These are phyloP conservation scores for Acrobasis consociella DNA, from an alignment of 2,888 invertebrate species.

Conservation along the genomic window DNA sequence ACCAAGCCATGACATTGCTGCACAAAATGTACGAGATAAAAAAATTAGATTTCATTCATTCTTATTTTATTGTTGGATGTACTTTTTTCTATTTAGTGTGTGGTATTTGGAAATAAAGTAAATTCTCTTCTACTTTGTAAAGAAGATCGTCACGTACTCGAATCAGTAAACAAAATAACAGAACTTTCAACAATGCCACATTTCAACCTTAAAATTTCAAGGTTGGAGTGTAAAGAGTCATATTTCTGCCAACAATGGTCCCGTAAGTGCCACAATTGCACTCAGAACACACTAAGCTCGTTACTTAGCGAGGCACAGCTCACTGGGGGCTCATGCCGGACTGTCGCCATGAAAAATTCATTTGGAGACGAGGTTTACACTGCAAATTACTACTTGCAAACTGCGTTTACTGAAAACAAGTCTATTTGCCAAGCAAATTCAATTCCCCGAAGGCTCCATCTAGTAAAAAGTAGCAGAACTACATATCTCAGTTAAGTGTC, in stretches of 20 bases:
- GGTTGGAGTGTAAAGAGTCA: conserved; percentile 4
- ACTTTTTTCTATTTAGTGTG: no score
- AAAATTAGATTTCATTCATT: no score
- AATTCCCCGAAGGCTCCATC: no score
- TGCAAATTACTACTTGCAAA: background rate
- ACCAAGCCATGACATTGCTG: no score
- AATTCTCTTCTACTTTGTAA: no score
- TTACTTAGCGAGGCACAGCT: conserved; percentile 21
- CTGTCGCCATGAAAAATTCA: conserved; percentile 9
- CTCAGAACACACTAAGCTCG: conserved; percentile 21
- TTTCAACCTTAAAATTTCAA: conserved; percentile 2
- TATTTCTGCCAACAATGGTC: conserved; percentile 10
- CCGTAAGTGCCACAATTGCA: conserved; percentile 21
- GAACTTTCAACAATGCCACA: background rate
- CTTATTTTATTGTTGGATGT: no score
- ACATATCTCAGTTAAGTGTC: no score
- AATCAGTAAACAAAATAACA: background rate
- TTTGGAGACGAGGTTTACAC: background rate
- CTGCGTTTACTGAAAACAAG: no score
- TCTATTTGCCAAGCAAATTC: no score
- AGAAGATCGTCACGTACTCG: background rate
- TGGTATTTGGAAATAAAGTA: no score
- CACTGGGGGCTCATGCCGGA: conserved; percentile 6
- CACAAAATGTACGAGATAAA: no score
- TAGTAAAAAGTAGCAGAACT: no score